Conservation (phyloP, 1,140 invertebrate species). For the Aporrectodea caliginosa region DNA sequence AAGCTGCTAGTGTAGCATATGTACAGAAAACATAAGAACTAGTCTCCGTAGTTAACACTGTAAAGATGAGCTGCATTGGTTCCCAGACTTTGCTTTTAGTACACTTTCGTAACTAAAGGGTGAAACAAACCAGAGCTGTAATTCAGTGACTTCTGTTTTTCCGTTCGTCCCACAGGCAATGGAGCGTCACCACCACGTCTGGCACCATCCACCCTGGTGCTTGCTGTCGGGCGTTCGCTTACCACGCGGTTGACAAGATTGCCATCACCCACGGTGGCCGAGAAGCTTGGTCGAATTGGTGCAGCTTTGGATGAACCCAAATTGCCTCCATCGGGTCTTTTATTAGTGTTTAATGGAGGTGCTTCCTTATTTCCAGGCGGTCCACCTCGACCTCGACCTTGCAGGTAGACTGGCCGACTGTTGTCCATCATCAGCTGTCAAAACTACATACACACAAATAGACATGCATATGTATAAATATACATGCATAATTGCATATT, state of each 20-base stretch:
- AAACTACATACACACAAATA: too few relatives aligned
- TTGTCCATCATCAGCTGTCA: constrained; percentile 10
- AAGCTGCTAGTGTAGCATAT: too few relatives aligned
- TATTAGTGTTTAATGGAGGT: too few relatives aligned
- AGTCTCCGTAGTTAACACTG: too few relatives aligned
- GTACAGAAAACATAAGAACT: too few relatives aligned
- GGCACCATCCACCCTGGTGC: too few relatives aligned
- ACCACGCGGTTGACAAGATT: constrained; percentile 10
- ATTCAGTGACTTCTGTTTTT: background rate
- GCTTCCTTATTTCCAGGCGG: constrained; percentile 20
- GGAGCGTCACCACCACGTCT: background rate
- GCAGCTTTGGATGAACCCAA: too few relatives aligned
- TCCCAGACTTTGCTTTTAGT: background rate
- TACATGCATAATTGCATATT: too few relatives aligned
- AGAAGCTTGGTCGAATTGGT: too few relatives aligned
- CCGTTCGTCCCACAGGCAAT: background rate
- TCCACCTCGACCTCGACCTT: constrained; percentile 39
- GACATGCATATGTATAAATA: too few relatives aligned
- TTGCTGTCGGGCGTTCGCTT: constrained; percentile 1
- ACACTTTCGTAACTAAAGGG: background rate
- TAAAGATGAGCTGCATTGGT: too few relatives aligned
- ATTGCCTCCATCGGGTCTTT: too few relatives aligned
- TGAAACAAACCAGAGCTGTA: background rate
- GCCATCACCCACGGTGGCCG: background rate
- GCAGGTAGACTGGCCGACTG: constrained; percentile 38